Evolutionary conservation across 2,888 invertebrate genomes (phyloP).

Genomic region (Ormyrus thymus): DNA sequence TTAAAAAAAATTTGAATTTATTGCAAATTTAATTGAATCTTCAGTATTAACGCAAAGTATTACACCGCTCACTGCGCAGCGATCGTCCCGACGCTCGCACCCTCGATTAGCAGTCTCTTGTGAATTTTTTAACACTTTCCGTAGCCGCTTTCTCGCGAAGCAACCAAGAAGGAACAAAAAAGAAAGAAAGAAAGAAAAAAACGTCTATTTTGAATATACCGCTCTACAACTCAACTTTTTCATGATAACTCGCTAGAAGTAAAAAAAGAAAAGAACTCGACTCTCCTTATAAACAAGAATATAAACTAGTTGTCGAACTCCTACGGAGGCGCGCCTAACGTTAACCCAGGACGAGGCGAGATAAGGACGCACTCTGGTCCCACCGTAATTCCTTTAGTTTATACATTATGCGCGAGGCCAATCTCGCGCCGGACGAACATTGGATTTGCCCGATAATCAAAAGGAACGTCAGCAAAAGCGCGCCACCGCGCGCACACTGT

Average conservation of each 20-base stretch:
- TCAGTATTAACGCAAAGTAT: too few species aligned
- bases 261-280: background rate
- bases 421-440: background rate
- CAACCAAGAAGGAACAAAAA: background rate
- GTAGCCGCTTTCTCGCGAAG: background rate
- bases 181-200: background rate
- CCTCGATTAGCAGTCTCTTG: conserved; percentile 10
- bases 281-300: background rate
- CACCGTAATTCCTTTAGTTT: conserved; percentile 8
- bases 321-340: conserved; percentile 1
- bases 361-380: background rate
- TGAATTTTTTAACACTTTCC: conserved; percentile 25
- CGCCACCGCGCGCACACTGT: background rate
- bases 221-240: conserved; percentile 17
- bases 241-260: background rate
- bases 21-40: too few species aligned
- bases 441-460: conserved; percentile 12
- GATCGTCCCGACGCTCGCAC: conserved; percentile 3
- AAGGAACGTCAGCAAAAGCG: background rate
- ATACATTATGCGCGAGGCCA: background rate
- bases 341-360: background rate
- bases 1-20: too few species aligned
- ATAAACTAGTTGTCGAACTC: conserved; percentile 1
- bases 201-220: conserved; percentile 45
- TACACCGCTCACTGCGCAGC: background rate